Conservation (phyloP, 2,888 invertebrate genomes). For the Chloromyia formosa region DNA sequence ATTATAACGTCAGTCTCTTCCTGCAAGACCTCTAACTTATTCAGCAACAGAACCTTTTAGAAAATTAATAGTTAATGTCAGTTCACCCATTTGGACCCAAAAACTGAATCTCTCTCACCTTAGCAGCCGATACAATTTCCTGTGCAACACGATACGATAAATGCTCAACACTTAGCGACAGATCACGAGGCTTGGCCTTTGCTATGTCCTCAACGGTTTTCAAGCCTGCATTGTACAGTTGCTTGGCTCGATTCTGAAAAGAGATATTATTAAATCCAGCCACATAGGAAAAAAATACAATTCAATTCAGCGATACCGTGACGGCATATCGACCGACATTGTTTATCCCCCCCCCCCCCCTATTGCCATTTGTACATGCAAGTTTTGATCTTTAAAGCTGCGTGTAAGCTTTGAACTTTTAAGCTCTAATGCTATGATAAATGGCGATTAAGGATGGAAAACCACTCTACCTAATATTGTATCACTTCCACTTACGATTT, state of each 20-base stretch:
- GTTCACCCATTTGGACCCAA: neutral
- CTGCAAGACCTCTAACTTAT: slow-evolving; percentile 85
- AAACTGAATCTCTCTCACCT: slow-evolving; percentile 63
- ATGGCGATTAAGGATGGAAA: too few relatives aligned
- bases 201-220: slow-evolving; percentile 80
- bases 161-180: slow-evolving; percentile 74
- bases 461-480: too few relatives aligned
- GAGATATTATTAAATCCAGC: slow-evolving; percentile 1
- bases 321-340: too few relatives aligned
- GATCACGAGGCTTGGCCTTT: slow-evolving; percentile 70
- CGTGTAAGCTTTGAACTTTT: too few relatives aligned
- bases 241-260: slow-evolving; percentile 80
- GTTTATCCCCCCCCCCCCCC: too few relatives aligned
- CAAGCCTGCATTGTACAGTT: slow-evolving; percentile 85
- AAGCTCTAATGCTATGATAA: too few relatives aligned
- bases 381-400: too few relatives aligned
- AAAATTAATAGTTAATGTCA: slow-evolving; percentile 56
- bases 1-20: slow-evolving; percentile 78
- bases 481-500: slow-evolving; percentile 72
- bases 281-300: neutral
- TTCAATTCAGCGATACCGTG: too few relatives aligned
- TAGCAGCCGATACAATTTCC: slow-evolving; percentile 87
- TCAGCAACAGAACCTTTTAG: slow-evolving; percentile 78
- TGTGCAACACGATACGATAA: slow-evolving; percentile 77
- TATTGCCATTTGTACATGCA: too few relatives aligned